phyloP scores from a whole-genome alignment of 2,888 invertebrate genomes.

The Drosophila acutilabella region DNA sequence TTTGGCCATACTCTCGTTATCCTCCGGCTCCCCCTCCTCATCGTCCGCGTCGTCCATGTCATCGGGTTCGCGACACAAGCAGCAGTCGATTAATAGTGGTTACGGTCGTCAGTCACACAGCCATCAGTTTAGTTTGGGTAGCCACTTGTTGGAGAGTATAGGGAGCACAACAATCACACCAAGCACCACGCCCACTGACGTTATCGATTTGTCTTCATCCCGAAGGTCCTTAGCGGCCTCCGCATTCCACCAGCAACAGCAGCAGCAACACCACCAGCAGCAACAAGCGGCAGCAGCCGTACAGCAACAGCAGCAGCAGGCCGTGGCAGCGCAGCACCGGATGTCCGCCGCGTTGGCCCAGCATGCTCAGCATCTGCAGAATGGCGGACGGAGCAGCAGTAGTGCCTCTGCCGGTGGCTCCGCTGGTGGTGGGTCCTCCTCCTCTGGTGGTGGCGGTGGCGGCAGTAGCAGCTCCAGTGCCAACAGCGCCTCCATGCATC shows the following conservation, averaged over 20 bases:
- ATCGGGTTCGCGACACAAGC: conserved; percentile 49
- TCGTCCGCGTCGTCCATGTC: too few species aligned
- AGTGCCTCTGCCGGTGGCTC: conserved; percentile 27
- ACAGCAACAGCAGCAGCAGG: conserved; percentile 80
- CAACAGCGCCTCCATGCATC: conserved; percentile 85
- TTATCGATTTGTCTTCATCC: conserved; percentile 86
- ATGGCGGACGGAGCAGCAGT: conserved; percentile 45
- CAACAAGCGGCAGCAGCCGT: conserved; percentile 66
- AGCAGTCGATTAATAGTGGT: conserved; percentile 43
- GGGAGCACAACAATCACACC: conserved; percentile 69
- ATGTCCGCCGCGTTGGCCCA: conserved; percentile 67
- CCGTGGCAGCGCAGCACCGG: conserved; percentile 77
- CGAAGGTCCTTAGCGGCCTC: conserved; percentile 85
- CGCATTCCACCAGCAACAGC: conserved; percentile 80
- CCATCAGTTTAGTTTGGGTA: conserved; percentile 62
- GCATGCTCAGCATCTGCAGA: conserved; percentile 72
- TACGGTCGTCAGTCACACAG: conserved; percentile 69
- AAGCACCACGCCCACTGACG: conserved; percentile 83
- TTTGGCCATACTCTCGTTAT: conserved; percentile 65
- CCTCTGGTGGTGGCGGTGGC: conserved; percentile 38
- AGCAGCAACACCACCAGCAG: conserved; percentile 70
- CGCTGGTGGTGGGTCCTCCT: conserved; percentile 9
- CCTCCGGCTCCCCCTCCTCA: conserved; percentile 29
- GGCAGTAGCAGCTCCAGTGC: conserved; percentile 34
- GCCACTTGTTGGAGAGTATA: conserved; percentile 45